Percentiles rank a stretch among this genome's conserved stretches.
Evolutionary conservation across 2,888 invertebrate genomes (phyloP).

Genomic region (Cantharis rufa): DNA sequence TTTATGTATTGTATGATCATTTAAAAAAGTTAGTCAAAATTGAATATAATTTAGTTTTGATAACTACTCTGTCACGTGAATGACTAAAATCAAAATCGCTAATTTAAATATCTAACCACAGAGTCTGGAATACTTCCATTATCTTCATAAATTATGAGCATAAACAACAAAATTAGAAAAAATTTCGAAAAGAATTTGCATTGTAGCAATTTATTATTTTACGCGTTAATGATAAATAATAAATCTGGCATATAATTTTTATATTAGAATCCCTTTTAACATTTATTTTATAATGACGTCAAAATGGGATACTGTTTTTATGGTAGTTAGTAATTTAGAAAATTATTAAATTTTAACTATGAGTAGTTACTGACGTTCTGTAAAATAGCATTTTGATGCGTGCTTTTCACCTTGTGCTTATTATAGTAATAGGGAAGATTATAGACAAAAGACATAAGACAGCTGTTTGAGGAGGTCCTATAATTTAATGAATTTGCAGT

Average conservation of each 20-base stretch:
- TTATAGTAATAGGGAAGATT: conserved; percentile 29
- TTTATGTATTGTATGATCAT: conserved; percentile 6
- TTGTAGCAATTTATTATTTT: background rate
- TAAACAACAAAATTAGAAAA: conserved; percentile 27
- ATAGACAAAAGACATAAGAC: conserved; percentile 27
- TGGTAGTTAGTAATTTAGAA: background rate
- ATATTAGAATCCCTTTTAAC: background rate
- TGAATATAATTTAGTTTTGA: conserved; percentile 19
- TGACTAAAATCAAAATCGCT: conserved; percentile 21
- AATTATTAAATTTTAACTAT: conserved; percentile 8
- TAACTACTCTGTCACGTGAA: conserved; percentile 25
- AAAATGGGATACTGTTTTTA: background rate
- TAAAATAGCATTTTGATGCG: conserved; percentile 20
- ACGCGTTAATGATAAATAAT: background rate
- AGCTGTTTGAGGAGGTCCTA: conserved; percentile 23
- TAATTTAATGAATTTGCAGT: conserved; percentile 27
- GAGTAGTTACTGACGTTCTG: conserved; percentile 9
- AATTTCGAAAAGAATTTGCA: conserved; percentile 7
- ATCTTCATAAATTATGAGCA: conserved; percentile 15
- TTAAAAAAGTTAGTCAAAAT: conserved; percentile 13
- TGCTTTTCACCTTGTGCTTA: conserved; percentile 26
- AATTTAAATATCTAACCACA: conserved; percentile 40
- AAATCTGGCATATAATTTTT: background rate
- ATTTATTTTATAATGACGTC: background rate
- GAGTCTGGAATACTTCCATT: conserved; percentile 31